Evolutionary conservation across 2,888 invertebrate genomes (phyloP), one percentile per base, ranked within the genome.

Genomic region (Apamea monoglypha): DNA sequence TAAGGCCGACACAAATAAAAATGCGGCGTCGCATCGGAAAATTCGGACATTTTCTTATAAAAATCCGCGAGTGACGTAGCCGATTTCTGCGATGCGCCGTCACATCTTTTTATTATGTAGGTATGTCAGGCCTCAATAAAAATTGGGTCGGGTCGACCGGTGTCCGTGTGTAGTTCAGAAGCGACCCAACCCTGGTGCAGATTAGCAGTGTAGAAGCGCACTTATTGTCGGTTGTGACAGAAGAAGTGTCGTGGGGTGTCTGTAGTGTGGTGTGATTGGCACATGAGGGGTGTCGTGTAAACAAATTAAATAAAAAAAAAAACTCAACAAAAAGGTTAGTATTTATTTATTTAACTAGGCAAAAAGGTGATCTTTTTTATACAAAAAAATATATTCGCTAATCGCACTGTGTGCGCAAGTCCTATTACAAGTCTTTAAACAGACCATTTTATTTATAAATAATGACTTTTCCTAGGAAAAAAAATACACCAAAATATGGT

Each of bases 391-490:
- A 88, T 88, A 86, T 85, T 83, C 64, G 78, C 87, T 86, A 89
- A 88, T 89, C 87, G 86, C 87, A 86, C 90, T 82, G 91, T 86
- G 91, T 90, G 90, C 90, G 90, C 82, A 88, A 87, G 80, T 83
- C 71, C 85, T 88, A 89, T 88, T 89, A 88, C 84, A 83, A 93
- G 94, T 95, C 95, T 94, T 95, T 94, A 95, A 96, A 95, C 95
- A 95, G 95, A 95, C 95, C 93, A 90, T 87, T 88, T 86, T 90
- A 90, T 92, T 92, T 91, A 94, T 92, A 93, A 91, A 94, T 93
- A 90, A 89, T 90, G 89, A 90, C 94, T 95, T 94, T 94, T 94
- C 92, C 93, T 94, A 92, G 93, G 94, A 94, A 95, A 95, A 94
- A 92, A 91, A 91, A 90, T 89, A 89, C 90, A 94, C 93, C 93